A percentile compares a stretch with the other conserved stretches of the same genome.
phyloP scores from a whole-genome alignment of 1,140 invertebrate genomes.

The Leguminivora glycinivorella region DNA sequence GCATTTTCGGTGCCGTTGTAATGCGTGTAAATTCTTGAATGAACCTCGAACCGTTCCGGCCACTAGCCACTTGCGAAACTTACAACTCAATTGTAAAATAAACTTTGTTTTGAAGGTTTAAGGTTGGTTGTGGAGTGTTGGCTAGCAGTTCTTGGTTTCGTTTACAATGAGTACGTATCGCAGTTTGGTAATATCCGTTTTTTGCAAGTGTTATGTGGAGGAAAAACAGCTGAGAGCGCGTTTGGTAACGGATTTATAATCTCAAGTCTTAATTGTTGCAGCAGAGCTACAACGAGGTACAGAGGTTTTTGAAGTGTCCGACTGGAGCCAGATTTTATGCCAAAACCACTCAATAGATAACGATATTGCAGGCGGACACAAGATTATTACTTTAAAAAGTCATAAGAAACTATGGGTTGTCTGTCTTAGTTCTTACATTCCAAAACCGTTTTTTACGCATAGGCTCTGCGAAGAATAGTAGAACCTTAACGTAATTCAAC shows the following conservation, averaged over 20 bases:
- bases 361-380: too few relatives aligned
- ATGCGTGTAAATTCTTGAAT: neutral
- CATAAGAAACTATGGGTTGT: too few relatives aligned
- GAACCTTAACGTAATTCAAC: too few relatives aligned
- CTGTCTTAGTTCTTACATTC: too few relatives aligned
- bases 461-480: too few relatives aligned
- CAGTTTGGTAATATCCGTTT: conserved; percentile 22
- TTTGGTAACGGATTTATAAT: conserved; percentile 6
- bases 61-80: conserved; percentile 2
- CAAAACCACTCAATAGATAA: too few relatives aligned
- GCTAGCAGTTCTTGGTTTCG: neutral
- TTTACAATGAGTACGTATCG: conserved; percentile 17
- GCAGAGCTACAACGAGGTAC: neutral
- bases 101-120: neutral
- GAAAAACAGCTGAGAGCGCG: conserved; percentile 11
- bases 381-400: too few relatives aligned
- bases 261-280: conserved; percentile 12
- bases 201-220: conserved; percentile 22
- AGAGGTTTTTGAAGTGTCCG: too few relatives aligned
- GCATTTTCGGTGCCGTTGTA: neutral
- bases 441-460: too few relatives aligned
- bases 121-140: neutral
- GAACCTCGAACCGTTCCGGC: conserved; percentile 16
- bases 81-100: neutral
- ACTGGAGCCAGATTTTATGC: too few relatives aligned